Conservation (phyloP, 2,888 invertebrate genomes). For the Helleia helle region DNA sequence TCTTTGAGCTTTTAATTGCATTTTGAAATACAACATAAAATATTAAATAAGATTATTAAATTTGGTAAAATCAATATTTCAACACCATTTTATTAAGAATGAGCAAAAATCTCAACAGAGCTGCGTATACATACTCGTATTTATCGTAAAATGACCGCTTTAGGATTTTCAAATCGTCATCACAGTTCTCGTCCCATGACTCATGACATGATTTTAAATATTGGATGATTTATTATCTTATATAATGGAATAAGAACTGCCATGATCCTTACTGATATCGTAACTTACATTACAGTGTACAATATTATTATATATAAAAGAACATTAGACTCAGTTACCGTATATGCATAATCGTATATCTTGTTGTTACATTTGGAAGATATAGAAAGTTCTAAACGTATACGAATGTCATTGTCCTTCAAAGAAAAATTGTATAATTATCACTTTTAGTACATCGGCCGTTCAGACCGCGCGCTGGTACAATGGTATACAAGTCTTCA, state of each 20-base stretch:
- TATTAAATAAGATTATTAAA: constrained; percentile 86
- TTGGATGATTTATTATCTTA: constrained; percentile 7
- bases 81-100: constrained; percentile 71
- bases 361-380: constrained; percentile 65
- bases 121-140: constrained; percentile 83
- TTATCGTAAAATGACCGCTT: constrained; percentile 78
- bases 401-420: constrained; percentile 79
- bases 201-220: constrained; percentile 22
- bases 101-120: constrained; percentile 78
- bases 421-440: constrained; percentile 64
- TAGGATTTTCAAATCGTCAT: no score
- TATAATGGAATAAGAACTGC: not conserved
- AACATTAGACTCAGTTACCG: constrained; percentile 61
- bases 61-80: constrained; percentile 83
- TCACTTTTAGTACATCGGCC: constrained; percentile 51
- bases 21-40: constrained; percentile 88
- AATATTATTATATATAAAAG: constrained; percentile 72
- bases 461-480: constrained; percentile 59
- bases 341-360: constrained; percentile 70
- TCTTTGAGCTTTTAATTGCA: constrained; percentile 90
- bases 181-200: not conserved
- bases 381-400: constrained; percentile 77
- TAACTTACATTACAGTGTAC: constrained; percentile 64
- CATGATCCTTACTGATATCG: constrained; percentile 37
- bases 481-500: constrained; percentile 70